phyloP scores from a whole-genome alignment of 1,140 invertebrate genomes.

The Sipha flava region DNA sequence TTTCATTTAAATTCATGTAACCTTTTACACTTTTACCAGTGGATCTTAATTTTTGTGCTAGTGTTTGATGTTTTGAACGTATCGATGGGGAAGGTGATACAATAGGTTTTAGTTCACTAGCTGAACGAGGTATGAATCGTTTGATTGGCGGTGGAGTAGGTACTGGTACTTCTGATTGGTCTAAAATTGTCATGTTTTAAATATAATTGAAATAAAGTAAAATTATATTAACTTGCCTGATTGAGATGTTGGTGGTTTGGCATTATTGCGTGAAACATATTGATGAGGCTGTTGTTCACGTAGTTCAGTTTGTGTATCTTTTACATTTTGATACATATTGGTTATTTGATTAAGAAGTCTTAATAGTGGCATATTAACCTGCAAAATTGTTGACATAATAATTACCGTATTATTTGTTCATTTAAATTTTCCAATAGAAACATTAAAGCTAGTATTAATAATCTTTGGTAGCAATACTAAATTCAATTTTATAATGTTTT shows the following conservation, averaged over 20 bases:
- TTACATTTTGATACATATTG: conserved; percentile 95
- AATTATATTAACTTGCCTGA: background rate
- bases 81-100: conserved; percentile 57
- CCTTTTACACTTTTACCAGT: conserved; percentile 75
- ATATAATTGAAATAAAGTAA: background rate
- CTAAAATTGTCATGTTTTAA: background rate
- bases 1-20: conserved; percentile 61
- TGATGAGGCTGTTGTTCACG: conserved; percentile 52
- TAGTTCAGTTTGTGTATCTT: conserved; percentile 84
- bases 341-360: conserved; percentile 90
- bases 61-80: conserved; percentile 68
- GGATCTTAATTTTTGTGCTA: conserved; percentile 73
- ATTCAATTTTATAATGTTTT: no score
- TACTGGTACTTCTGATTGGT: conserved; percentile 19
- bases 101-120: conserved; percentile 42
- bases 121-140: conserved; percentile 32
- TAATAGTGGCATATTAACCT: conserved; percentile 90
- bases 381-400: conserved; percentile 13
- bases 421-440: no score
- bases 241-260: conserved; percentile 10
- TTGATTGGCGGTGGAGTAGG: conserved; percentile 22
- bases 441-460: no score
- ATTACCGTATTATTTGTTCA: no score
- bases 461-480: no score
- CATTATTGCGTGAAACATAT: conserved; percentile 7